Evolutionary conservation across 35 echinoderm and acorn worm species (phyloP), one percentile per base, ranked within the genome.

Genomic region (Strongylocentrotus purpuratus): DNA sequence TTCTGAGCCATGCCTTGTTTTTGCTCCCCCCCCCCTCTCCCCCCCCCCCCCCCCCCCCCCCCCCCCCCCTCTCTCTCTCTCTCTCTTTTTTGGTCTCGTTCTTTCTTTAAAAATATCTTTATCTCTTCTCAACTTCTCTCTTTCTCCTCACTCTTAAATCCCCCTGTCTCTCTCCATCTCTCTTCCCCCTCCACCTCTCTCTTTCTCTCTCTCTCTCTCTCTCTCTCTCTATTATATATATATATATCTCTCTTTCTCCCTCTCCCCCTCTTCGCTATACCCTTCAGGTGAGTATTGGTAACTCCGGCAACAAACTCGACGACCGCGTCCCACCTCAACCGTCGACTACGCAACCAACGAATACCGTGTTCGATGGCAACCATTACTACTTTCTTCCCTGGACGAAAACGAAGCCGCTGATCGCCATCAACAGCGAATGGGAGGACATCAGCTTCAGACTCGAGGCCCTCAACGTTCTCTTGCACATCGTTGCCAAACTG

Each of bases 321-420:
- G 95, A 95, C n/a, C 95, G 94, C 41, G 94, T 95, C 31, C 88
- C 59, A 14, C 96, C 96, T 12, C 97, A 97, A 86, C 95, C 97
- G 14, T 97, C 97, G 31, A 96, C 97, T 13, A 97, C 97, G 2
- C 97, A 97, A 33, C 97, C 97, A 0, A 95, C 97, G 28, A 97
- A 97, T 65, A 95, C 97, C 28, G 97, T 97, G 33, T 97, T 96
- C 88, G 97, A 97, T 46, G 97, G 97, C 4, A 94, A 94, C 18
- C 94, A 97, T 61, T 97, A 97, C 88, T 97, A 97, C 59, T 97
- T 97, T 31, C 87, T 97, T 15, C 97, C 97, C 2, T 97, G 97
- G 97, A 88, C 92, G 46, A 89, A 96, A 4, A 97, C 92, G 33
- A 97, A 97, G 61, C 96, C 96, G 15, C 94, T 96, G 31, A 87